Evolutionary conservation across 1,140 invertebrate genomes (phyloP).

Genomic region (Diorhabda elongata): DNA sequence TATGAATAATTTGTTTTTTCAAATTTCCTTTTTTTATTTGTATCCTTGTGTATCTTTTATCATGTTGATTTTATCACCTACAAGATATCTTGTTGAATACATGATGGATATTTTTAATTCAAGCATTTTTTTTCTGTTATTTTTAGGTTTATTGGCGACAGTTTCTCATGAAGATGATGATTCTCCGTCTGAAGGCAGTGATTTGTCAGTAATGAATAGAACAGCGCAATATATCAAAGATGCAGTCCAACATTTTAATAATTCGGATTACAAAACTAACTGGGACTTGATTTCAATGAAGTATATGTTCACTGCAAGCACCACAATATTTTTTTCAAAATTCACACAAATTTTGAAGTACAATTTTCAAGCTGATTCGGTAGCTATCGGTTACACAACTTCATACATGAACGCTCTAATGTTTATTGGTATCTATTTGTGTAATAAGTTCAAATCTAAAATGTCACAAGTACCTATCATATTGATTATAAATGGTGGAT

Average conservation of each 20-base stretch:
- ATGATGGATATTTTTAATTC: no score
- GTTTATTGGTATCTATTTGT: conserved; percentile 17
- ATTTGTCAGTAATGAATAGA: conserved; percentile 16
- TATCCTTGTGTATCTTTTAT: no score
- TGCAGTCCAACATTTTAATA: conserved; percentile 11
- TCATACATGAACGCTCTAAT: conserved; percentile 23
- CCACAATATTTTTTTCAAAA: conserved; percentile 25
- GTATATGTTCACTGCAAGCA: conserved; percentile 20
- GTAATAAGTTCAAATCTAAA: conserved; percentile 4
- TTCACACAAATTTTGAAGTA: conserved; percentile 24
- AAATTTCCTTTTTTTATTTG: not conserved
- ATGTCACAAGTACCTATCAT: not conserved
- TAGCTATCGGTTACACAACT: conserved; percentile 22
- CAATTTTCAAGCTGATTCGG: conserved; percentile 17
- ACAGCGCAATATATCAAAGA: conserved; percentile 10
- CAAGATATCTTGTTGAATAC: no score
- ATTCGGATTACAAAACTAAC: conserved; percentile 17
- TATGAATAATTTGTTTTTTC: no score
- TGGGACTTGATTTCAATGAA: conserved; percentile 27
- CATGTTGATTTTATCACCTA: no score
- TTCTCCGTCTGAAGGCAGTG: conserved; percentile 15
- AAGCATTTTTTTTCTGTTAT: no score
- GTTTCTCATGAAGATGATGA: conserved; percentile 19
- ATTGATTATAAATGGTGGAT: conserved; percentile 17
- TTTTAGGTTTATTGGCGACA: conserved; percentile 15